phyloP scores from a whole-genome alignment of 2,797 vertebrate genomes.

The Tragopan temminckii region DNA sequence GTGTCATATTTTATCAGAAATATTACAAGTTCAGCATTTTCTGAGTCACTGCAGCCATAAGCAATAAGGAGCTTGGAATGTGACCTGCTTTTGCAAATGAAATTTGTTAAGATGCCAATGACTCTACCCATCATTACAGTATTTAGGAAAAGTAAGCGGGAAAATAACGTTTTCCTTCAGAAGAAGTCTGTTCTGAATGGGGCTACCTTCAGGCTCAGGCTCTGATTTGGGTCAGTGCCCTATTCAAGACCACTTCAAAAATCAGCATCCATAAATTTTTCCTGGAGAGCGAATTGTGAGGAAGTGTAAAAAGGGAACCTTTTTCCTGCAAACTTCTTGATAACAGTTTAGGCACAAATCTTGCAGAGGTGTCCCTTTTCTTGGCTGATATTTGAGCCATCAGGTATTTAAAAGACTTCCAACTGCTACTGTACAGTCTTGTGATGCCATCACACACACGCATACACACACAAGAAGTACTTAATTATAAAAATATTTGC shows the following conservation, averaged over 20 bases:
- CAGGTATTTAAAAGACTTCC: background rate
- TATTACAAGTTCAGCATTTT: background rate
- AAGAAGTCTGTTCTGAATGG: background rate
- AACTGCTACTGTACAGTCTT: background rate
- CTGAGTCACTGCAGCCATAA: background rate
- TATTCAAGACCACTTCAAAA: background rate
- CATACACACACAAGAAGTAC: background rate
- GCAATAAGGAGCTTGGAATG: background rate
- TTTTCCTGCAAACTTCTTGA: background rate
- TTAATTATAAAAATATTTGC: background rate
- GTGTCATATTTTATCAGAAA: background rate
- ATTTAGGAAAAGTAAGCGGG: background rate
- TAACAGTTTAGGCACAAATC: background rate
- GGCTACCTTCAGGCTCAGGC: background rate
- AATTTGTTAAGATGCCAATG: background rate
- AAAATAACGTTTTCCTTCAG: background rate
- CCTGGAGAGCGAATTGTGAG: background rate
- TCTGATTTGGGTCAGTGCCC: background rate
- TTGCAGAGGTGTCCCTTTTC: background rate
- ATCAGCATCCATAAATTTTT: background rate
- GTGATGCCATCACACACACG: background rate
- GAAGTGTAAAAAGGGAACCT: background rate
- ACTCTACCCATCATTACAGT: background rate
- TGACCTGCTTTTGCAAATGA: background rate
- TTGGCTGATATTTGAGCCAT: background rate